Evolutionary conservation across 1,140 invertebrate genomes (phyloP).

Genomic region (Drosophila orena): DNA sequence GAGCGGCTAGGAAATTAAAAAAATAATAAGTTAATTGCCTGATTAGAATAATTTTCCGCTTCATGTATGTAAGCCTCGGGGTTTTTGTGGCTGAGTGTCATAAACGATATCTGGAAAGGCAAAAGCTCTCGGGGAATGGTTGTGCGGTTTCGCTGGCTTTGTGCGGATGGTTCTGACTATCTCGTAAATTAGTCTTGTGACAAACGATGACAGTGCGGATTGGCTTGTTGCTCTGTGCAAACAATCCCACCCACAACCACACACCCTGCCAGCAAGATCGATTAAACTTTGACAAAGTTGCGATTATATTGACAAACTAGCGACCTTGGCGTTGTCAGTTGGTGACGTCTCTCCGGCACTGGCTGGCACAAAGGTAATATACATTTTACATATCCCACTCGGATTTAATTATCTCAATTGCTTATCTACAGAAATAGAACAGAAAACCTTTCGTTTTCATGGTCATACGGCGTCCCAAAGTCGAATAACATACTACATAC

Average conservation of each 20-base stretch:
- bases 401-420: constrained; percentile 59
- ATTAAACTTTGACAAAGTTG: constrained; percentile 70
- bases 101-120: constrained; percentile 60
- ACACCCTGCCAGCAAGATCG: constrained; percentile 48
- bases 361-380: constrained; percentile 17
- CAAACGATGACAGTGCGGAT: constrained; percentile 68
- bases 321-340: constrained; percentile 35
- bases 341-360: constrained; percentile 33
- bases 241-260: constrained; percentile 33
- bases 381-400: constrained; percentile 5
- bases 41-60: constrained; percentile 67
- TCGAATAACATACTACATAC: constrained; percentile 51
- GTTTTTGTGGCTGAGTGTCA: constrained; percentile 23
- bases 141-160: constrained; percentile 35
- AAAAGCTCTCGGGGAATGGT: constrained; percentile 25
- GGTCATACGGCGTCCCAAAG: constrained; percentile 56
- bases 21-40: constrained; percentile 79
- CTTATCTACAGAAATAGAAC: constrained; percentile 58
- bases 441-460: constrained; percentile 49
- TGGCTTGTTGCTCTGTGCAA: constrained; percentile 41
- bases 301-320: constrained; percentile 33
- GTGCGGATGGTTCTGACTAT: constrained; percentile 58
- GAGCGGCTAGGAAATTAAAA: constrained; percentile 49
- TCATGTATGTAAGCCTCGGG: constrained; percentile 16
- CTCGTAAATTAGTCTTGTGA: constrained; percentile 83